Evolutionary conservation across 1,140 invertebrate genomes (phyloP), one percentile per base, ranked within the genome.

Genomic region (Harpegnathos saltator): DNA sequence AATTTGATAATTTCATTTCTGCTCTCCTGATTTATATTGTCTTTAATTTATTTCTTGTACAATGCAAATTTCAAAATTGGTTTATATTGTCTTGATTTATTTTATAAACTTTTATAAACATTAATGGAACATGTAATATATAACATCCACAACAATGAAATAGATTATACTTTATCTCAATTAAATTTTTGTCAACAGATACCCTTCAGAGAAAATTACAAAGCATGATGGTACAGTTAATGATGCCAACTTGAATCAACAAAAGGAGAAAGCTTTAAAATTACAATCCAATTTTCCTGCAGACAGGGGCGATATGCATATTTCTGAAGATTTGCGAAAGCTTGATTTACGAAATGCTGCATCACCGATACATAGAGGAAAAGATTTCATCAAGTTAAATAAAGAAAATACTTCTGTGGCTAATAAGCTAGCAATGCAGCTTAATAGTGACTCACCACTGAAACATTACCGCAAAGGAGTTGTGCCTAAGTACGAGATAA

Each of bases 401-500:
- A 91, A 90, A 71, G 71, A 91, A 59, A 82, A 69, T 82, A 85
- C 58, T 33, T 73, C 85, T 63, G 44, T 89, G n/a, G 81, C 85
- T 29, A 89, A 50, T 69, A 94, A 92, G 84, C 68, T 91, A 33
- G 81, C 78, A 15, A 83, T 74, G 17, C 88, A 89, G 22, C 58
- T 91, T n/a, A 90, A 89, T 73, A 92, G 89, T 72, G 89, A 85
- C 71, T 58, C 82, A 44, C 58, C 87, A 59, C 91, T 85, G 33
- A 22, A 90, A 0, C 92, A 86, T 91, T 92, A 94, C 87, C 91
- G 91, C 17, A 90, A 91, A 69, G 94, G 94, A 78, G 92, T 93
- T 83, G 90, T 95, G 82, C 94, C 94, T 62, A 94, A 93, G 94
- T 95, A 92, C 62, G 89, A 85, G 22, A 26, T 82, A 61, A 50